phyloP scores from a whole-genome alignment of 2,113 vertebrate genomes.

The Ciconia stormi region DNA sequence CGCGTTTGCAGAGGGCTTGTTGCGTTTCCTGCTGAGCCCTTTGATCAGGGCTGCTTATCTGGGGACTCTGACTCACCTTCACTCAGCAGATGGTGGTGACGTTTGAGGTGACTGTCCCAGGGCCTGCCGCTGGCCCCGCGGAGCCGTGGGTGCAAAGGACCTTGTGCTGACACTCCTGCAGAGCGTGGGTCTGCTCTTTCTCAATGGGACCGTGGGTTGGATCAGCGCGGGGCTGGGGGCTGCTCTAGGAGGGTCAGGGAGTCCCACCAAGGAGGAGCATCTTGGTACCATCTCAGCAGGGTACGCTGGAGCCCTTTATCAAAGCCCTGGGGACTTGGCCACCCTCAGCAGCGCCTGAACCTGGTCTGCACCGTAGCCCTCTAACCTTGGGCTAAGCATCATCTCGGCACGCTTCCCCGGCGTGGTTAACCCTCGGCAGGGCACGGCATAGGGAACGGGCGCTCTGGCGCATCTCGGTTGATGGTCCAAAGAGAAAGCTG shows the following conservation, averaged over 20 bases:
- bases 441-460: fast-evolving
- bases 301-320: not conserved
- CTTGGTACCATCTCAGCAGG: not conserved
- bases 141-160: fast-evolving
- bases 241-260: too few species aligned
- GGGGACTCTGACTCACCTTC: conserved; percentile 24
- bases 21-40: conserved; percentile 12
- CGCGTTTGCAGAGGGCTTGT: not conserved
- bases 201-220: not conserved
- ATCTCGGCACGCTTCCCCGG: not conserved
- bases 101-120: not conserved
- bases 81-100: not conserved
- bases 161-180: not conserved
- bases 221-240: fast-evolving
- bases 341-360: not conserved
- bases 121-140: not conserved
- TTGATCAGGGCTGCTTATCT: conserved; percentile 43
- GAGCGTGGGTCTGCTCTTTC: fast-evolving
- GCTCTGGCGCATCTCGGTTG: not conserved
- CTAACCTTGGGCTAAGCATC: not conserved
- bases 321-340: not conserved
- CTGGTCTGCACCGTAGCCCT: not conserved
- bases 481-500: not conserved
- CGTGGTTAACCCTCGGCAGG: fast-evolving
- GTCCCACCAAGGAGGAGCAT: not conserved